Evolutionary conservation across 2,113 vertebrate genomes (phyloP).

Genomic region (Stigmatopora argus): DNA sequence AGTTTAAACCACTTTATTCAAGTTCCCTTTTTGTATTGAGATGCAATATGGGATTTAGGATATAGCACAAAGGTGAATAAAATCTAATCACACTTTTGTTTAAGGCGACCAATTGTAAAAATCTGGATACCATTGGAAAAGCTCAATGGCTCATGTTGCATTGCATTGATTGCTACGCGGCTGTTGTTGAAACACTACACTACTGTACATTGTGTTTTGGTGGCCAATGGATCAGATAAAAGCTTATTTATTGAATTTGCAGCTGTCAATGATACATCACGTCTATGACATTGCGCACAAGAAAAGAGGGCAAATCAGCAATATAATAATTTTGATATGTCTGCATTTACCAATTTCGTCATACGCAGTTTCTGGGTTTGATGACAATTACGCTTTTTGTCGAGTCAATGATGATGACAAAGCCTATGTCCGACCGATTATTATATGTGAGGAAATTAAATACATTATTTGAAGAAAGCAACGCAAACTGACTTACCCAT

Average conservation of each 20-base stretch:
- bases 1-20: no score
- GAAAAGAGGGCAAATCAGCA: background rate
- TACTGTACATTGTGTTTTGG: slow-evolving; percentile 7
- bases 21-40: no score
- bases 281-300: background rate
- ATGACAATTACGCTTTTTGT: no score
- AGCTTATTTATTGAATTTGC: slow-evolving; percentile 30
- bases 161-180: slow-evolving; percentile 25
- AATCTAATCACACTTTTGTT: background rate
- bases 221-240: slow-evolving; percentile 18
- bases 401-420: no score
- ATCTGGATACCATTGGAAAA: background rate
- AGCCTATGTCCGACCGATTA: no score
- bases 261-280: slow-evolving; percentile 3
- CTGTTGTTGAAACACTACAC: slow-evolving; percentile 41
- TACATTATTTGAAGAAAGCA: no score
- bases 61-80: background rate
- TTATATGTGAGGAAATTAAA: no score
- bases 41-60: background rate
- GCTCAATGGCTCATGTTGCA: background rate
- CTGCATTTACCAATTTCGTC: no score
- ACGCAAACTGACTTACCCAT: no score
- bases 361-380: no score
- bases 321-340: no score
- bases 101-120: background rate